phyloP scores from a whole-genome alignment of 2,888 invertebrate species.

The Brachynemurus nebulosus region DNA sequence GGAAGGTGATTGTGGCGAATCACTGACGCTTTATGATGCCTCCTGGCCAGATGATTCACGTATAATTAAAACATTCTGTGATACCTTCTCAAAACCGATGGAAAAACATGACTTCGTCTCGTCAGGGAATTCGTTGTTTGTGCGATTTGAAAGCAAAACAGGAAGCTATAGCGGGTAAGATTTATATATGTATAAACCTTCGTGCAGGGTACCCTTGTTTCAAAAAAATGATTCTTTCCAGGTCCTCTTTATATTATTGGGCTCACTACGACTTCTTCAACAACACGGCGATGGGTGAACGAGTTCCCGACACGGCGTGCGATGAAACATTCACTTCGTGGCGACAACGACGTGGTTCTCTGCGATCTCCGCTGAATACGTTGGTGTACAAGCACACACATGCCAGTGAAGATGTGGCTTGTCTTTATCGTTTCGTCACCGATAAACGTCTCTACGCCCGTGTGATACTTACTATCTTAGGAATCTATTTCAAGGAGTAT shows the following conservation, averaged over 20 bases:
- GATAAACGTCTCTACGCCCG: conserved; percentile 69
- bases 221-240: conserved; percentile 23
- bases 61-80: conserved; percentile 89
- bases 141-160: conserved; percentile 81
- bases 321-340: conserved; percentile 81
- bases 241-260: conserved; percentile 87
- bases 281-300: conserved; percentile 73
- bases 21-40: conserved; percentile 78
- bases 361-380: conserved; percentile 75
- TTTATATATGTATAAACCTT: neutral
- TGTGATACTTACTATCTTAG: conserved; percentile 61
- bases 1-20: conserved; percentile 82
- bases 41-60: conserved; percentile 77
- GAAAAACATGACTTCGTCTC: conserved; percentile 89
- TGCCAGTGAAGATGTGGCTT: conserved; percentile 61
- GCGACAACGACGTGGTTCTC: conserved; percentile 58
- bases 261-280: conserved; percentile 91
- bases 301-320: conserved; percentile 66
- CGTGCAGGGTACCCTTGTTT: neutral
- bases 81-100: conserved; percentile 85
- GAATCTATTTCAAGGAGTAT: conserved; percentile 72
- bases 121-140: conserved; percentile 72
- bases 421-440: conserved; percentile 71
- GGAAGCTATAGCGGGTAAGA: conserved; percentile 77
- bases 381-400: conserved; percentile 68